Evolutionary conservation across 2,113 vertebrate genomes (phyloP).

Genomic region (Pyrgilauda ruficollis): DNA sequence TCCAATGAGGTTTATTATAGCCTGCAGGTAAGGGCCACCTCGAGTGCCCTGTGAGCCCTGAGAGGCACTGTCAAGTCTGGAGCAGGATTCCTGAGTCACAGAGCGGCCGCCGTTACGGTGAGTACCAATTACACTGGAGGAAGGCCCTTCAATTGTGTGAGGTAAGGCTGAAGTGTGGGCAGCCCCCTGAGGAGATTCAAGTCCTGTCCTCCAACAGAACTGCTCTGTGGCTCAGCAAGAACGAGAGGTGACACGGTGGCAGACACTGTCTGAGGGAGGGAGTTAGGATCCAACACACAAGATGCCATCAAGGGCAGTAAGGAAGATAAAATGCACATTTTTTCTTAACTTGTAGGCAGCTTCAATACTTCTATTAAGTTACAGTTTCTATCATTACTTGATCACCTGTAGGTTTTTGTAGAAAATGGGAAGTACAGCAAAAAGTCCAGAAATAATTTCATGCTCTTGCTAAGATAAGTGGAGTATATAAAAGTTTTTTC

Average conservation of each 20-base stretch:
- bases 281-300: neutral
- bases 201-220: neutral
- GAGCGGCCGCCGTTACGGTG: rapidly evolving
- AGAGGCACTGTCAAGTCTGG: neutral
- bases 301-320: neutral
- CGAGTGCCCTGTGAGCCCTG: neutral
- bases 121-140: neutral
- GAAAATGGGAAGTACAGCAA: neutral
- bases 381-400: neutral
- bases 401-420: neutral
- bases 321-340: neutral
- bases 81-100: neutral
- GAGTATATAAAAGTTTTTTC: neutral
- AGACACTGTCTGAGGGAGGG: neutral
- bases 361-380: neutral
- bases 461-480: neutral
- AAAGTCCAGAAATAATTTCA: neutral
- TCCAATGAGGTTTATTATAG: neutral
- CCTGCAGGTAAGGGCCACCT: neutral
- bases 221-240: neutral
- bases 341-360: neutral
- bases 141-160: neutral
- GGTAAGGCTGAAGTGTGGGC: neutral
- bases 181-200: neutral
- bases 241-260: rapidly evolving